A percentile compares a stretch with the other conserved stretches of the same genome.
Evolutionary conservation across 2,888 invertebrate genomes (phyloP).

Genomic region (Oegoconia quadripuncta): DNA sequence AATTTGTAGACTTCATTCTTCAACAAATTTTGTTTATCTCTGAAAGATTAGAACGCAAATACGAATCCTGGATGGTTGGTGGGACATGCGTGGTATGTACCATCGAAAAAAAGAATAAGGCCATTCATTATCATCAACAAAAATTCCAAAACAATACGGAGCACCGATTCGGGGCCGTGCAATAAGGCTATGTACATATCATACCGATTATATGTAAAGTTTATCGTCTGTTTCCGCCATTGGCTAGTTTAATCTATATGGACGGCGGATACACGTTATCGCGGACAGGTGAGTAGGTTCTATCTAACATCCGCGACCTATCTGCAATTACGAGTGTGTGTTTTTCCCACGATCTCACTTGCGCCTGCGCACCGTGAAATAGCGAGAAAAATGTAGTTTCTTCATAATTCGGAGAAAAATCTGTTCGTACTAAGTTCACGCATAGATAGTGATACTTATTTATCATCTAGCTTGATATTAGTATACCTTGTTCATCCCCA

Average conservation of each 20-base stretch:
- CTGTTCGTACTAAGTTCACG: no score
- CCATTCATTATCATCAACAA: no score
- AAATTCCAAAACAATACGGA: no score
- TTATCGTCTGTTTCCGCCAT: slow-evolving; percentile 47
- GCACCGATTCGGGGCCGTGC: neutral
- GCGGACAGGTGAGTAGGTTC: slow-evolving; percentile 19
- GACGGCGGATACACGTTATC: slow-evolving; percentile 54
- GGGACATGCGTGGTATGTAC: no score
- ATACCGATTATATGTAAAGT: slow-evolving; percentile 19
- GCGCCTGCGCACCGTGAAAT: neutral
- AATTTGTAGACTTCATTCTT: neutral
- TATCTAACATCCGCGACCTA: slow-evolving; percentile 65
- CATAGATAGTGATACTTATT: no score
- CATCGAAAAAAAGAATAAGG: no score
- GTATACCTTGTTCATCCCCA: no score
- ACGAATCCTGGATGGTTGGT: no score
- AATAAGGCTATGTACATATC: no score
- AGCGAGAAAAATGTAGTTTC: no score
- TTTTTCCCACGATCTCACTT: slow-evolving; percentile 56
- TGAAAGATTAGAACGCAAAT: neutral
- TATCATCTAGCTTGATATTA: no score
- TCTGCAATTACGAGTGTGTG: slow-evolving; percentile 49
- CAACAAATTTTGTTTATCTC: neutral
- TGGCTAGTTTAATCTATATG: slow-evolving; percentile 56
- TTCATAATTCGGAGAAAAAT: no score